phyloP scores from a whole-genome alignment of 2,888 invertebrate genomes.

The Troides helena region DNA sequence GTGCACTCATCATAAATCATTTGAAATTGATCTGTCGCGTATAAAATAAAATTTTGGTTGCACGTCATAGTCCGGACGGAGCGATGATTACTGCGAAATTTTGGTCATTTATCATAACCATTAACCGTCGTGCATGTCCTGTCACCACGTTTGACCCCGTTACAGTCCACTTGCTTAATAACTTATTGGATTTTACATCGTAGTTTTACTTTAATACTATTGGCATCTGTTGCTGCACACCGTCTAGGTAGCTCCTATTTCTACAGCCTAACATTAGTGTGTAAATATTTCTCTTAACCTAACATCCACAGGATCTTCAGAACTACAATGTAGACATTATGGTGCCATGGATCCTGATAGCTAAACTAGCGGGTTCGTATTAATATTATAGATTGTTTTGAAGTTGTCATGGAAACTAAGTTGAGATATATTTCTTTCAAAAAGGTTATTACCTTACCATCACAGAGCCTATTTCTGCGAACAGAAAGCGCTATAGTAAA shows the following conservation, averaged over 20 bases:
- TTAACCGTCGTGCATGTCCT: constrained; percentile 20
- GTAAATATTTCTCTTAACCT: too few relatives aligned
- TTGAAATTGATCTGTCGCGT: constrained; percentile 50
- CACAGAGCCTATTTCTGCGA: too few relatives aligned
- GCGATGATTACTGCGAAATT: constrained; percentile 25
- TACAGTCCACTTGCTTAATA: constrained; percentile 12
- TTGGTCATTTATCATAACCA: constrained; percentile 26
- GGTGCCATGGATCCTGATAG: too few relatives aligned
- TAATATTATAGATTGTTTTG: too few relatives aligned
- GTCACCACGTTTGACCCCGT: constrained; percentile 10
- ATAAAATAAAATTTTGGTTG: constrained; percentile 24
- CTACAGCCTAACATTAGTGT: not conserved
- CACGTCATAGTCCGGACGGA: constrained; percentile 13
- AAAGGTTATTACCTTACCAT: too few relatives aligned
- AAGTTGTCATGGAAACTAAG: too few relatives aligned
- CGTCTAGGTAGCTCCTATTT: too few relatives aligned
- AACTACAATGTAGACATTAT: too few relatives aligned
- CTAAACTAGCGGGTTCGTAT: too few relatives aligned
- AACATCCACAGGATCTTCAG: not conserved
- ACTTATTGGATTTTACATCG: constrained; percentile 1
- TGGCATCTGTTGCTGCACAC: too few relatives aligned
- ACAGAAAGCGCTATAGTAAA: too few relatives aligned
- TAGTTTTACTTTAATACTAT: not conserved
- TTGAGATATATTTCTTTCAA: too few relatives aligned
- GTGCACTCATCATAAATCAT: constrained; percentile 48